Evolutionary conservation across 2,113 vertebrate species (phyloP).

Genomic region (Archocentrus centrarchus): DNA sequence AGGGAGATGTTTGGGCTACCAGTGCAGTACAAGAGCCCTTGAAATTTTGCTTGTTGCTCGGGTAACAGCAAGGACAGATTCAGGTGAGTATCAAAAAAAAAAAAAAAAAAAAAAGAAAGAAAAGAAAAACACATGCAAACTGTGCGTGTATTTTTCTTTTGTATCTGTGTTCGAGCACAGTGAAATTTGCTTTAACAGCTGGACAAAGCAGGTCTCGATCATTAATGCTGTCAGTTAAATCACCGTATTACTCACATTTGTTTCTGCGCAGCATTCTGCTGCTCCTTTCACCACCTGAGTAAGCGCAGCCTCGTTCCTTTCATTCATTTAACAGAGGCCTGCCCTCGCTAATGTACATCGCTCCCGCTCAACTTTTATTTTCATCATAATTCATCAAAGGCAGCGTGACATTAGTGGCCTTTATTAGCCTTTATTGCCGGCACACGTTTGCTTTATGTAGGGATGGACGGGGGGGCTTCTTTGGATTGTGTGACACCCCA

Average conservation of each 20-base stretch:
- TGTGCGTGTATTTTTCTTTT: background rate
- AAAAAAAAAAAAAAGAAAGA: background rate
- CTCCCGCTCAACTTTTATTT: constrained; percentile 28
- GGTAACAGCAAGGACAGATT: constrained; percentile 73
- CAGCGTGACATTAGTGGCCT: constrained; percentile 48
- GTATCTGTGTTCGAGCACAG: background rate
- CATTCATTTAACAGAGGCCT: background rate
- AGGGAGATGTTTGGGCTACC: constrained; percentile 19
- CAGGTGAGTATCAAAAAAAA: constrained; percentile 44
- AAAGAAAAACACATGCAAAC: constrained; percentile 2
- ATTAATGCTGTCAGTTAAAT: background rate
- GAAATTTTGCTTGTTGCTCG: constrained; percentile 77
- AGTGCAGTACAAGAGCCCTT: constrained; percentile 56
- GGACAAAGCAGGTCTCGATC: constrained; percentile 11
- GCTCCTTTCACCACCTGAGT: constrained; percentile 5
- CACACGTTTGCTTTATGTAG: constrained; percentile 35
- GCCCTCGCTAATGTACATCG: constrained; percentile 22
- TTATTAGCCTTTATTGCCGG: constrained; percentile 29
- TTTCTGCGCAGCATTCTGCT: background rate
- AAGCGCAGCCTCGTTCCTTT: constrained; percentile 24
- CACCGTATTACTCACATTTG: background rate
- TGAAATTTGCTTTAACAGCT: background rate
- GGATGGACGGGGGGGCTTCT: constrained; percentile 4
- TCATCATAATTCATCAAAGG: constrained; percentile 7
- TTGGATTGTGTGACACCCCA: background rate